Percentiles rank a stretch among this genome's conserved stretches.
phyloP scores from a whole-genome alignment of 2,113 vertebrate species.

The Crypturellus undulatus region DNA sequence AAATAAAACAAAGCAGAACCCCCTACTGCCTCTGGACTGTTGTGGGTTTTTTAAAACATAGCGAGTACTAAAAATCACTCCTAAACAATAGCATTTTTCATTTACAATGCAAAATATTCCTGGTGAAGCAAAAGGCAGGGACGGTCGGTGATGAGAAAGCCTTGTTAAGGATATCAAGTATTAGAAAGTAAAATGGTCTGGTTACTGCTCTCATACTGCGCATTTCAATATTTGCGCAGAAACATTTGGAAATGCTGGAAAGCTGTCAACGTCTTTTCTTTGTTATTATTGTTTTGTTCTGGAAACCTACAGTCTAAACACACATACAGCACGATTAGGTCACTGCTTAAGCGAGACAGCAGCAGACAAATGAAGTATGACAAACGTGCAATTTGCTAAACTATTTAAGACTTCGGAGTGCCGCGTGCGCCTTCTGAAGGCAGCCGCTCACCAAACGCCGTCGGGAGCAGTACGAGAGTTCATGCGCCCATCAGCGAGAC shows the following conservation, averaged over 20 bases:
- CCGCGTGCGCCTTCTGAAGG: not conserved
- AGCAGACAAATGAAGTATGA: not conserved
- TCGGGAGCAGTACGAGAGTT: not conserved
- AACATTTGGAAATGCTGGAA: not conserved
- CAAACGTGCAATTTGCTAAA: not conserved
- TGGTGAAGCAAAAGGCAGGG: not conserved
- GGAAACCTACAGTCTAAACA: constrained; percentile 11
- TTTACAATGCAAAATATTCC: not conserved
- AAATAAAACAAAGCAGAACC: not conserved
- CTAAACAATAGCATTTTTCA: not conserved
- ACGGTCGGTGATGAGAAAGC: not conserved
- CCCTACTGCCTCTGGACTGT: too few relatives aligned
- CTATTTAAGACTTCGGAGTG: not conserved
- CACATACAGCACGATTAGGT: not conserved
- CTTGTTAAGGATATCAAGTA: not conserved
- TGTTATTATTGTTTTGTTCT: not conserved
- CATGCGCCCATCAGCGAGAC: not conserved
- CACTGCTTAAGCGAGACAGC: not conserved
- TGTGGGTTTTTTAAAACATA: not conserved
- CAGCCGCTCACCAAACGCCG: not conserved
- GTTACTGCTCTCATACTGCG: not conserved
- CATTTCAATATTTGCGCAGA: not conserved
- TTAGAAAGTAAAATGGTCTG: not conserved
- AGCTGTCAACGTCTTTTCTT: rapidly evolving
- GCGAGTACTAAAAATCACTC: not conserved